A percentile compares a stretch with the other conserved stretches of the same genome.
Conservation (phyloP, 1,140 invertebrate species). For the Apis mellifera region Amel_HAv3.1 CM009934.2:3658001-3658500, state of each 20-base stretch:
- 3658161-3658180: neutral
- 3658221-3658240: neutral
- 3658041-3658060: too few species aligned
- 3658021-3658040: too few species aligned
- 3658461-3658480: slow-evolving; percentile 43
- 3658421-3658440: slow-evolving; percentile 53
- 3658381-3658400: slow-evolving; percentile 59
- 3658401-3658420: slow-evolving; percentile 56
- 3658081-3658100: too few species aligned
- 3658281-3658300: slow-evolving; percentile 47
- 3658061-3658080: too few species aligned
- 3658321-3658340: slow-evolving; percentile 39
- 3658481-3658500: slow-evolving; percentile 42
- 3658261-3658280: neutral
- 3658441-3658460: slow-evolving; percentile 60
- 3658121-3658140: too few species aligned
- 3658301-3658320: slow-evolving; percentile 38
- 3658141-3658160: neutral
- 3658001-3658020: too few species aligned
- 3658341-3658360: slow-evolving; percentile 57
- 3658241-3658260: slow-evolving; percentile 7
- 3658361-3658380: slow-evolving; percentile 51
- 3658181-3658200: neutral
- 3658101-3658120: too few species aligned
- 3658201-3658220: neutral